These are phyloP conservation scores for Zaprionus vittiger DNA, from an alignment of 1,140 invertebrate species.

Conservation along the genomic window DNA sequence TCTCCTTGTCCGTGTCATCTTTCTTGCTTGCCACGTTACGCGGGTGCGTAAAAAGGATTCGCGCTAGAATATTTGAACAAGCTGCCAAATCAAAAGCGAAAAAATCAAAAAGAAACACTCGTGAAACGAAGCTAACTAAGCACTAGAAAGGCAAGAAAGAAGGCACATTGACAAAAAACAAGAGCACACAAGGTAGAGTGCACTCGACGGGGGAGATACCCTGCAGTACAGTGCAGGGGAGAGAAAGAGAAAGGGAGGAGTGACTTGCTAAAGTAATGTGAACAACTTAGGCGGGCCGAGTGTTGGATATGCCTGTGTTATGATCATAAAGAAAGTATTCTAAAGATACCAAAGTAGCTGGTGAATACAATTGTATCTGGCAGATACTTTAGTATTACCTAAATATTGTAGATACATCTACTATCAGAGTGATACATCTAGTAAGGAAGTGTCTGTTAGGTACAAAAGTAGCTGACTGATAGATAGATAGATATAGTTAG, in stretches of 20 bases:
- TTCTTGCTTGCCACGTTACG: background rate
- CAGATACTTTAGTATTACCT: background rate
- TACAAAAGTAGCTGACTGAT: background rate
- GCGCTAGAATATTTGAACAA: slow-evolving; percentile 31
- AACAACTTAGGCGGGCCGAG: too few species aligned
- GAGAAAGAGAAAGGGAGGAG: background rate
- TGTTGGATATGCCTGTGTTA: too few species aligned
- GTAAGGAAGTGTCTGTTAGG: too few species aligned
- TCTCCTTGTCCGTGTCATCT: background rate
- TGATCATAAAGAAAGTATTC: background rate
- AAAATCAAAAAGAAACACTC: slow-evolving; percentile 10
- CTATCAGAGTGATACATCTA: too few species aligned
- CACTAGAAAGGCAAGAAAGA: slow-evolving; percentile 23
- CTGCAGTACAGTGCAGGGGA: background rate
- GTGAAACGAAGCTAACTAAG: slow-evolving; percentile 40
- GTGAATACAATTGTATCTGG: background rate
- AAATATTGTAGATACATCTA: background rate
- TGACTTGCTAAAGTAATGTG: background rate
- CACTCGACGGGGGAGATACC: background rate
- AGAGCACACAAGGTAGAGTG: background rate
- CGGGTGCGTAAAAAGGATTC: slow-evolving; percentile 5
- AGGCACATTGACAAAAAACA: slow-evolving; percentile 5
- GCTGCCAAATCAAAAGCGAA: slow-evolving; percentile 18
- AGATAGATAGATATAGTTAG: background rate
- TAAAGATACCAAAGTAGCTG: too few species aligned